These are phyloP conservation scores for Mus caroli DNA, from an alignment of 2,797 vertebrate species.

Conservation along the genomic window DNA sequence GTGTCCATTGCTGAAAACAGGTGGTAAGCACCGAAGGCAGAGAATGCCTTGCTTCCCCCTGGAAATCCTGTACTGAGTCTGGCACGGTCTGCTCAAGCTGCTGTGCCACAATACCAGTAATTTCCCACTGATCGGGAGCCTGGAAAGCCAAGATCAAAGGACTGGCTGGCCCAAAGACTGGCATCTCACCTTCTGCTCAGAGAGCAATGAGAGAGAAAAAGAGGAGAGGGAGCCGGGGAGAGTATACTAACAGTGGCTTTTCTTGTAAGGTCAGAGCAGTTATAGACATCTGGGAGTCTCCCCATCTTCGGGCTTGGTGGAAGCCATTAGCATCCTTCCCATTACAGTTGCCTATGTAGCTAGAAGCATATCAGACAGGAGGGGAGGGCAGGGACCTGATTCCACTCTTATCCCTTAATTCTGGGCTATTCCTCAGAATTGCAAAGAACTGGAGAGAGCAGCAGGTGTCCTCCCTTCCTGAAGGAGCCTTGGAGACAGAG, in stretches of 20 bases:
- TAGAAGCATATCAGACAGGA: not conserved
- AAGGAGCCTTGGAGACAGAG: slow-evolving; percentile 27
- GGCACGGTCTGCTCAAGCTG: not conserved
- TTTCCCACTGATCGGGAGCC: not conserved
- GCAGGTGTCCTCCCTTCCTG: not conserved
- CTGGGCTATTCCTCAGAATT: not conserved
- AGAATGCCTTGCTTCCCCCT: slow-evolving; percentile 1
- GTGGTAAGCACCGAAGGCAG: not conserved
- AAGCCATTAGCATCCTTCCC: not conserved
- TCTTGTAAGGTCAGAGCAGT: not conserved
- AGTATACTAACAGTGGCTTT: not conserved
- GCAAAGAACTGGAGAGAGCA: slow-evolving; percentile 26
- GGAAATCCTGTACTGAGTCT: slow-evolving; percentile 43
- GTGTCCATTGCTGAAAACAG: not conserved
- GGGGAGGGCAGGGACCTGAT: not conserved
- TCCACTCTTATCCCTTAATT: not conserved
- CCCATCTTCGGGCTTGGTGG: not conserved
- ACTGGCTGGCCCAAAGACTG: not conserved
- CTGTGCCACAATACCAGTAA: not conserved
- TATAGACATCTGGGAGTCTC: not conserved
- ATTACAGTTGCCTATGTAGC: slow-evolving; percentile 24
- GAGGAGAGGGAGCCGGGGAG: fast-evolving
- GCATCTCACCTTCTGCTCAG: not conserved
- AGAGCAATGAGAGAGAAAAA: not conserved
- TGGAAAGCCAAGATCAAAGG: not conserved